phyloP scores from a whole-genome alignment of 2,113 vertebrate genomes.

The Barbus barbus region DNA sequence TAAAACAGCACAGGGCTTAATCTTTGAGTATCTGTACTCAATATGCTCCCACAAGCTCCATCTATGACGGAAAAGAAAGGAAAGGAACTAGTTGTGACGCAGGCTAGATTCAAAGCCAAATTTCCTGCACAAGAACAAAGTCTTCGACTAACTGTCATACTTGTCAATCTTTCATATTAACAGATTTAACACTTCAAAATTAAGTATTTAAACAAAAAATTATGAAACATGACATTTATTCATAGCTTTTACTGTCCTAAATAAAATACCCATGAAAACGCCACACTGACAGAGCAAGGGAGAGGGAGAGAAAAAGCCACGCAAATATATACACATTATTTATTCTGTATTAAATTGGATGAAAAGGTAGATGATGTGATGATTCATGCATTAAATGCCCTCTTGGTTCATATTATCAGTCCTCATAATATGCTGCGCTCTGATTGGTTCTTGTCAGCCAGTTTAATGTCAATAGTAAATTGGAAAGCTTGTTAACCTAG shows the following conservation, averaged over 20 bases:
- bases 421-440: slow-evolving; percentile 62
- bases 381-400: slow-evolving; percentile 71
- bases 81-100: background rate
- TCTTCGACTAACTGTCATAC: background rate
- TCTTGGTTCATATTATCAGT: slow-evolving; percentile 78
- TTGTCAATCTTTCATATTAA: background rate
- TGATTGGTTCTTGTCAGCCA: slow-evolving; percentile 77
- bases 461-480: slow-evolving; percentile 87
- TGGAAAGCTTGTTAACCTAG: slow-evolving; percentile 83
- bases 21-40: background rate
- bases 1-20: background rate
- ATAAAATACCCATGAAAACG: background rate
- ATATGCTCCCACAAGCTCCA: background rate
- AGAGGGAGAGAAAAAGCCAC: background rate
- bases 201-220: background rate
- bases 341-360: slow-evolving; percentile 69
- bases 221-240: background rate
- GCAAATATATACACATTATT: slow-evolving; percentile 59
- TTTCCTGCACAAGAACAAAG: background rate
- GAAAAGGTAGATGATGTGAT: slow-evolving; percentile 62
- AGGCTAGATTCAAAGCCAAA: background rate
- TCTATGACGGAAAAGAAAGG: background rate
- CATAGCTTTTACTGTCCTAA: background rate
- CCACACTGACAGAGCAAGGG: background rate
- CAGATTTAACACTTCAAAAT: background rate